Evolutionary conservation across 1,140 invertebrate species (phyloP).

Genomic region (Theocolax elegans): DNA sequence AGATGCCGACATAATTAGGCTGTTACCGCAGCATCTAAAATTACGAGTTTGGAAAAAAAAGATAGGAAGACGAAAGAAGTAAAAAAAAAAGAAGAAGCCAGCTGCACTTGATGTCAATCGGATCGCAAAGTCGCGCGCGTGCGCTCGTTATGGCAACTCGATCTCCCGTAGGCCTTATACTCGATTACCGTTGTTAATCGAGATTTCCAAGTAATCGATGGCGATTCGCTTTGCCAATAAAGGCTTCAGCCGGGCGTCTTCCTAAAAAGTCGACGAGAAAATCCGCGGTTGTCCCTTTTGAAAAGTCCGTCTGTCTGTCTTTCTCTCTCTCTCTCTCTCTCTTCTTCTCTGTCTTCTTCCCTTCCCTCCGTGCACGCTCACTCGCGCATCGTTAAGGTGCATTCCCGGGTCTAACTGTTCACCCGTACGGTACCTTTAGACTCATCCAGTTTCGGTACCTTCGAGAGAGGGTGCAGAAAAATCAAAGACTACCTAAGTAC

Average conservation of each 20-base stretch:
- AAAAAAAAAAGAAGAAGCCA: too few relatives aligned
- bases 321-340: too few relatives aligned
- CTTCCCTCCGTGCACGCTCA: too few relatives aligned
- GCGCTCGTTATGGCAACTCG: slow-evolving; percentile 54
- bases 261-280: slow-evolving; percentile 31
- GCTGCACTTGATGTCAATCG: slow-evolving; percentile 29
- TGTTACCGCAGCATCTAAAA: too few relatives aligned
- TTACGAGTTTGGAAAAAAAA: too few relatives aligned
- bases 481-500: too few relatives aligned
- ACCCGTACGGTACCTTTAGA: not conserved
- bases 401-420: not conserved
- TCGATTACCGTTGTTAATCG: slow-evolving; percentile 52
- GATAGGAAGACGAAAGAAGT: too few relatives aligned
- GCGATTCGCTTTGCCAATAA: slow-evolving; percentile 35
- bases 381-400: slow-evolving; percentile 29
- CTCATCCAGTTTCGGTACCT: too few relatives aligned
- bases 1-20: too few relatives aligned
- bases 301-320: too few relatives aligned
- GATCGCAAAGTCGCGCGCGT: slow-evolving; percentile 16
- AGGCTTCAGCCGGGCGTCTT: slow-evolving; percentile 17
- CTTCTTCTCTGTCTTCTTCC: too few relatives aligned
- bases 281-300: slow-evolving; percentile 13
- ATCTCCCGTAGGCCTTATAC: slow-evolving; percentile 50
- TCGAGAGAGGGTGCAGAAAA: too few relatives aligned
- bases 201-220: slow-evolving; percentile 46